Evolutionary conservation across 2,888 invertebrate genomes (phyloP), one percentile per base, ranked within the genome.

Genomic region (Cartodere bifasciata): DNA sequence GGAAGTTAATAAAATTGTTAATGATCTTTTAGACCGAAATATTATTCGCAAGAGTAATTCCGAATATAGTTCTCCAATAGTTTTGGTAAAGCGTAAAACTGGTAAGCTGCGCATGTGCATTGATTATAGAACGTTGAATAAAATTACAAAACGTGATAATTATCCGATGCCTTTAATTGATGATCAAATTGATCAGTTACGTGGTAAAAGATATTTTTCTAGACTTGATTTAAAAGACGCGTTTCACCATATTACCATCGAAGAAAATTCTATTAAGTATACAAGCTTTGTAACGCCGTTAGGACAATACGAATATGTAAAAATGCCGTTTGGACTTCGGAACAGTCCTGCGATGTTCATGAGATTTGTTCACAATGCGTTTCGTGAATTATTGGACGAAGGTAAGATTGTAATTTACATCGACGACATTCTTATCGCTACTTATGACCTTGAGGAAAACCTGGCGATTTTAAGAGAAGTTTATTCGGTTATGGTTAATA

Each of bases 261-360:
- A 36, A 2, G 23, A 39, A 28, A 32, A 38, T 11, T 43, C 45
- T 3, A 27, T 26, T 9, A 29, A 37, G 23, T 42, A 28, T 25
- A 43, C 41, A 2, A 28, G 35, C 9, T 44, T 44, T 29, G 40
- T 44, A 3, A 44, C 43, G 12, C 39, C 37, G n/a, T 7, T 35
- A 10, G 45, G 47, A 4, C 46, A 46, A 25, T 47, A 33, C 23
- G 46, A 48, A 34, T 48, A 34, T 23, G 4, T 35, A 4, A 36
- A 34, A 12, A 43, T 49, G 42, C 46, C 48, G 1, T 48, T 48
- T 31, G 46, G 48, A 3, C 29, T 49, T 9, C 30, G 27, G 7
- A 46, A 45, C 23, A 37, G 40, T 10, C 41, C 45, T 3, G 31
- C 43, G 4, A 31, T 39, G 11, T 50, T 49, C 31, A 27, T 29